phyloP scores from a whole-genome alignment of 2,113 vertebrate species.

The Cinclus mexicanus region DNA sequence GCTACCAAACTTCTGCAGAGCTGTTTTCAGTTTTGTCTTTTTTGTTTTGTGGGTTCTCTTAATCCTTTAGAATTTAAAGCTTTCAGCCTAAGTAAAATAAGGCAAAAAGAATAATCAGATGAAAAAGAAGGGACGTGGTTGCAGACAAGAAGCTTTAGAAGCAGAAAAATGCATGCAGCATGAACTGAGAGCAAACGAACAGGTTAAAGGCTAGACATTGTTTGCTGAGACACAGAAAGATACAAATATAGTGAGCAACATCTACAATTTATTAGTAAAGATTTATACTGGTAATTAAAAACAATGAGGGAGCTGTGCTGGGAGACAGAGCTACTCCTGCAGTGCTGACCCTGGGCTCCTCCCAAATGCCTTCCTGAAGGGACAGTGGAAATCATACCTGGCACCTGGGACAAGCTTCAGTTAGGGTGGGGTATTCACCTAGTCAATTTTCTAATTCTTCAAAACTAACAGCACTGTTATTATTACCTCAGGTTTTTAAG shows the following conservation, averaged over 20 bases:
- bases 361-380: not conserved
- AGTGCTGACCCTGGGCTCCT: not conserved
- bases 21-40: not conserved
- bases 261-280: not conserved
- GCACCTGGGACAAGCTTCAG: not conserved
- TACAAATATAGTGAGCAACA: accelerated
- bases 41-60: not conserved
- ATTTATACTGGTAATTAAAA: not conserved
- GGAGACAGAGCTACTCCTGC: not conserved
- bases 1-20: not conserved
- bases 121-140: not conserved
- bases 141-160: not conserved
- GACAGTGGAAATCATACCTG: not conserved
- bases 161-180: not conserved
- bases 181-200: not conserved
- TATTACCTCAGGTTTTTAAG: not conserved
- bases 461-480: not conserved
- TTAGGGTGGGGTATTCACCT: not conserved
- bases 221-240: not conserved
- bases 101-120: not conserved
- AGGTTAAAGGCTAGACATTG: not conserved
- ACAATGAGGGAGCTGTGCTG: not conserved
- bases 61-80: not conserved
- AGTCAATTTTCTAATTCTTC: not conserved
- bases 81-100: not conserved